Evolutionary conservation across 2,113 vertebrate genomes (phyloP), one percentile per base, ranked within the genome.

Genomic region (Indicator maculatus): DNA sequence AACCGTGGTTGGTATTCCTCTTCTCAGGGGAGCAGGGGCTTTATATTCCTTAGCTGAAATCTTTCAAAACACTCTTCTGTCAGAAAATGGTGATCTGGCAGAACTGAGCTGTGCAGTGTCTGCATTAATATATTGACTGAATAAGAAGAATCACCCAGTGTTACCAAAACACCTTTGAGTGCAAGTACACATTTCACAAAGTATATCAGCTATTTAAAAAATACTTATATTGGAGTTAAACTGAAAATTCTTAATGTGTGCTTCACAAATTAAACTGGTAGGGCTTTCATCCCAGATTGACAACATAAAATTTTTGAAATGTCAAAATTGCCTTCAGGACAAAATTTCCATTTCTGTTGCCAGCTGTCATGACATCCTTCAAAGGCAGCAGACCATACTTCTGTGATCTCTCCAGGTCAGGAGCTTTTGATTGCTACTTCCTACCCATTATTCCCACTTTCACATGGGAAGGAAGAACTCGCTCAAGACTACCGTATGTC

Each of bases 201-300:
- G 30, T 61, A 44, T 86, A 94, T 88, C 70, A 75, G 44, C 41
- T 83, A 67, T 6, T 21, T 79, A 89, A 90, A 66, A 95, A 95
- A 91, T 93, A 93, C 88, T 93, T 65, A 93, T 83, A 56, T 52
- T 74, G 69, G 38, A 80, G 91, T 94, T 88, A 93, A 83, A 60
- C 28, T 38, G 70, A 88, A 93, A 93, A 89, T 52, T 79, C 23
- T 58, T 89, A 66, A 83, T 5, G 16, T 8, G 14, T 45, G 33
- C 76, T 89, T 83, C 36, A 77, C 41, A 90, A 93, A 86, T 89
- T 65, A 91, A 93, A 24, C 41, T 38, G 56, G 50, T 76, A 39
- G 30, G 82, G 36, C 36, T 95, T 93, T 94, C 65, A 69, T 86
- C 70, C 60, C 69, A 50, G 30, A 74, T 72, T 75, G 72, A 88